Conservation (phyloP, 2,113 vertebrate species). For the Felis chaus region DNA sequence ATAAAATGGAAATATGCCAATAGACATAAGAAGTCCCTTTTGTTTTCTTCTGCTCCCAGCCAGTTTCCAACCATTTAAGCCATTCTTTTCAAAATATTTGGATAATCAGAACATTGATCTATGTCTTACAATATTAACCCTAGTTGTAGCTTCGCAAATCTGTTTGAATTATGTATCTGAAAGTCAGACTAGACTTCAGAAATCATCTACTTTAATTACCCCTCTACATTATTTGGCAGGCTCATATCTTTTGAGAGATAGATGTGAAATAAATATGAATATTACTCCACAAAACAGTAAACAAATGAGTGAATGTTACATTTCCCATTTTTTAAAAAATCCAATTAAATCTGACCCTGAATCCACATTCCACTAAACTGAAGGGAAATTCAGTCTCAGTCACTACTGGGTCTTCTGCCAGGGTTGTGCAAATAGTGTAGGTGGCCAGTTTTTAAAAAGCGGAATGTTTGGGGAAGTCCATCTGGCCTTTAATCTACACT, state of each 20-base stretch:
- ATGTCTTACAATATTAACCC: background rate
- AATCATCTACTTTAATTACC: background rate
- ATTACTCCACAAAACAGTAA: background rate
- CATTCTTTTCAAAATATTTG: background rate
- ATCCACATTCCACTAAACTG: background rate
- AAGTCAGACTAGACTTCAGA: background rate
- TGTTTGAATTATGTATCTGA: background rate
- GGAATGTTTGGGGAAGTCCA: background rate
- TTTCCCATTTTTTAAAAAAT: background rate
- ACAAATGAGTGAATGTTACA: background rate
- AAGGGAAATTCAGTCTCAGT: background rate
- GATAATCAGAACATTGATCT: background rate
- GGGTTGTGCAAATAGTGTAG: background rate
- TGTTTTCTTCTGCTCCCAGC: background rate
- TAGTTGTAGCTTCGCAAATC: constrained; percentile 3
- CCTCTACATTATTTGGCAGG: background rate
- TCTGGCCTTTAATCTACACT: background rate
- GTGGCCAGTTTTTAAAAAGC: background rate
- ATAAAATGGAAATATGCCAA: background rate
- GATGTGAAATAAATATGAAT: background rate
- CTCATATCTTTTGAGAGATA: background rate
- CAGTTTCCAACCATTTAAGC: background rate
- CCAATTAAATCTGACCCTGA: background rate
- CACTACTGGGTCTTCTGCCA: background rate
- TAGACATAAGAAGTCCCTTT: background rate